Conservation (phyloP, 2,797 vertebrate genomes). For the Manis crassicaudata region DNA sequence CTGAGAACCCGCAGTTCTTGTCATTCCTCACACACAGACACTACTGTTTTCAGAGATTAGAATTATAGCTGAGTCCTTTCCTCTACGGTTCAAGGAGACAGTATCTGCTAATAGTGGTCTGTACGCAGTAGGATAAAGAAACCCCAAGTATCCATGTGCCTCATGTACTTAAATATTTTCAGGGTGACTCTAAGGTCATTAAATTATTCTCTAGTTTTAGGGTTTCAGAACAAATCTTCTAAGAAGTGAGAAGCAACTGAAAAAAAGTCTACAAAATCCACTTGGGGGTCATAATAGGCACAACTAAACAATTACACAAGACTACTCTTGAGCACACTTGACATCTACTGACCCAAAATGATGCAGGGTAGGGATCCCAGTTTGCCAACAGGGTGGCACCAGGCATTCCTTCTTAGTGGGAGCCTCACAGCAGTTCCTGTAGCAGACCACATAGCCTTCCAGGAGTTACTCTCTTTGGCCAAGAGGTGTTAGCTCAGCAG, state of each 20-base stretch:
- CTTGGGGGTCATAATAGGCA: background rate
- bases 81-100: background rate
- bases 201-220: slow-evolving; percentile 1
- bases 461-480: background rate
- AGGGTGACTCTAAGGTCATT: background rate
- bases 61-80: background rate
- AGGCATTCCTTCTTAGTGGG: background rate
- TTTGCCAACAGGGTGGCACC: background rate
- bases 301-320: background rate
- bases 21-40: background rate
- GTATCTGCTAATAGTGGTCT: background rate
- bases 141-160: background rate
- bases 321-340: background rate
- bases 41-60: slow-evolving; percentile 30
- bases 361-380: background rate
- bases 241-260: background rate
- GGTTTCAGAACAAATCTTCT: slow-evolving; percentile 10
- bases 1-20: slow-evolving; percentile 1
- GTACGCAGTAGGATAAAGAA: slow-evolving; percentile 1
- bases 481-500: background rate
- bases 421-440: background rate
- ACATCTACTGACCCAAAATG: background rate
- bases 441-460: background rate
- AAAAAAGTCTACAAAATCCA: background rate
- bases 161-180: background rate